Base-by-base conservation (phyloP, 2,113 vertebrate genomes). In the Heptranchias perlo region DNA sequence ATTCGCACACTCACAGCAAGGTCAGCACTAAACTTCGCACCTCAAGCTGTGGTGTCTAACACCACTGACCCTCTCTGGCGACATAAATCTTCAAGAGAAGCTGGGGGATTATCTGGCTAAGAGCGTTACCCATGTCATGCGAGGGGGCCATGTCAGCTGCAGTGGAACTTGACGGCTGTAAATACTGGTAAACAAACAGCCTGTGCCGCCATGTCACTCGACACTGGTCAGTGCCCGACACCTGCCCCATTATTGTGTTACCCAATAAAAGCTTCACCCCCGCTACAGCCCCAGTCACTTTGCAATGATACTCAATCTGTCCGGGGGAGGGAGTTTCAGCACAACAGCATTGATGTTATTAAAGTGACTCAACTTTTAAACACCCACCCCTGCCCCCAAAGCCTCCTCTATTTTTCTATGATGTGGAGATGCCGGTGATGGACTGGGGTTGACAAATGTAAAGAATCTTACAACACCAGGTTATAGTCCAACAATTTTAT, bases 101-200 rank as follows among this genome's bases (percentile, higher is more conserved):
- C 96, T 97, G 84, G 96, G 58, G 58, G 97, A 97, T 97, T 97
- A 98, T 97, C 97, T 97, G 97, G 92, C 97, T 98, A 98, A 98
- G 98, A 98, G 98, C n/a, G 97, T 99, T 98, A 98, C 61, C 5
- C 35, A 96, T 97, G 97, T 97, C 97, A 98, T 97, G 96, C 65
- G 96, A 98, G 98, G 98, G 97, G 97, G 98, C 44, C 97, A 97
- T 97, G 97, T 97, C 97, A 96, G 97, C 96, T 97, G 97, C 97
- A 96, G 97, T 96, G 97, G 96, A 97, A 96, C 96, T 96, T 97
- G 97, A 96, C 97, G 86, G 97, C 97, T 97, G 97, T 97, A 97
- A 97, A 97, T 97, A 96, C 97, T 97, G 97, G 96, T 96, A 97
- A 97, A 97, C 97, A 97, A 96, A 96, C 47, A 69, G 65, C 64